These are phyloP conservation scores for Anthoptus insignis DNA, from an alignment of 2,888 invertebrate genomes.

Conservation along the genomic window DNA sequence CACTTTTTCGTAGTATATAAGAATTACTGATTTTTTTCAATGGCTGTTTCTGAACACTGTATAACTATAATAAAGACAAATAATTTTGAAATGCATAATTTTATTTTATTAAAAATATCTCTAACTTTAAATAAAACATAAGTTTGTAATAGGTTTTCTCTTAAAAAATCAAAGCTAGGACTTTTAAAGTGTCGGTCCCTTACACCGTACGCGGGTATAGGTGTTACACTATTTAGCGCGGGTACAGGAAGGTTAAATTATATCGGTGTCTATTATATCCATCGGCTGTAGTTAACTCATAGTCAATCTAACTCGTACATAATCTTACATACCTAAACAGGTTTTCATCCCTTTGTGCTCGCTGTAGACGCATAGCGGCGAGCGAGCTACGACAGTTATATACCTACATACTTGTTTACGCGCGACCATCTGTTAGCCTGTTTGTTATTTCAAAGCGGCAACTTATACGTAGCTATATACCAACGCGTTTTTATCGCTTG, in stretches of 20 bases:
- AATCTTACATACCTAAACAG: not conserved
- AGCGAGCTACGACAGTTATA: too few species aligned
- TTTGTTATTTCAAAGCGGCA: too few species aligned
- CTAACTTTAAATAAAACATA: slow-evolving; percentile 35
- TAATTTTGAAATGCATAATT: slow-evolving; percentile 26
- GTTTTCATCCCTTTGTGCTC: not conserved
- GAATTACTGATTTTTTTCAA: slow-evolving; percentile 30
- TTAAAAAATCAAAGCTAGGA: slow-evolving; percentile 30
- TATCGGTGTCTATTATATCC: slow-evolving; percentile 1
- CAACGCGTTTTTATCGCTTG: too few species aligned
- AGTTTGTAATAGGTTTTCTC: slow-evolving; percentile 27
- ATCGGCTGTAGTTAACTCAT: slow-evolving; percentile 1
- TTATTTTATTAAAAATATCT: slow-evolving; percentile 32
- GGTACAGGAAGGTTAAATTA: slow-evolving; percentile 19
- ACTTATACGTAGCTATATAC: too few species aligned
- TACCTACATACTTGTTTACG: not conserved
- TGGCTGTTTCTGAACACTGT: slow-evolving; percentile 36
- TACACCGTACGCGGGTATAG: slow-evolving; percentile 22
- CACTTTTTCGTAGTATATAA: slow-evolving; percentile 29
- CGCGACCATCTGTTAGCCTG: too few species aligned
- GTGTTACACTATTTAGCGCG: slow-evolving; percentile 19
- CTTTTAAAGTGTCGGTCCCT: slow-evolving; percentile 34
- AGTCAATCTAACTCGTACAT: not conserved
- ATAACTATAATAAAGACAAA: slow-evolving; percentile 32
- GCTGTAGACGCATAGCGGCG: not conserved